Percentiles rank a stretch among this genome's conserved stretches.
These are phyloP conservation scores for Dolomedes plantarius DNA, from an alignment of 2,888 invertebrate species.

Conservation along the genomic window DNA sequence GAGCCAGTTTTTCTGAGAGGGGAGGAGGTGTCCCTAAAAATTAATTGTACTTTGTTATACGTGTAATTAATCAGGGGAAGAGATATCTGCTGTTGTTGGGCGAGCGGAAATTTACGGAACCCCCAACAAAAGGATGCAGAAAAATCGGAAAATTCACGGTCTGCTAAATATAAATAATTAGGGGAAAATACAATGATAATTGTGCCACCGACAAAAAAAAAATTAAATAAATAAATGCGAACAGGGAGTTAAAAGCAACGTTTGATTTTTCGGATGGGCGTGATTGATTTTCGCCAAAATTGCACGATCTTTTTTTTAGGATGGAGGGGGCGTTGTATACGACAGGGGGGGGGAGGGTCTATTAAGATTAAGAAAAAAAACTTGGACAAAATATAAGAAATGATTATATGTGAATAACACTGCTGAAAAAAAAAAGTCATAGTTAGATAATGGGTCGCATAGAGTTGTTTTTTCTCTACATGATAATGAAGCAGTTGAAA, in stretches of 20 bases:
- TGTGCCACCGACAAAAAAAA: constrained; percentile 24
- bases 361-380: no score
- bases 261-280: constrained; percentile 8
- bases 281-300: not conserved
- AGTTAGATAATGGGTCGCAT: no score
- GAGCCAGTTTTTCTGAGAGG: constrained; percentile 28
- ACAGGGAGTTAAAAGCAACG: not conserved
- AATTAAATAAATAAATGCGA: constrained; percentile 38
- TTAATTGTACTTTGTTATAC: constrained; percentile 70
- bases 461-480: no score
- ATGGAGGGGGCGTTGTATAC: no score
- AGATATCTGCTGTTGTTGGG: constrained; percentile 65
- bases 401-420: no score
- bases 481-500: no score
- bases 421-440: no score
- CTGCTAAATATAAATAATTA: constrained; percentile 68
- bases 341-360: no score
- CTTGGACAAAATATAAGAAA: no score
- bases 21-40: constrained; percentile 51
- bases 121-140: constrained; percentile 53
- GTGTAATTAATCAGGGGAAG: constrained; percentile 64
- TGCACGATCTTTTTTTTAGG: not conserved
- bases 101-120: constrained; percentile 34
- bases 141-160: constrained; percentile 67
- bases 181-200: constrained; percentile 51